These are phyloP conservation scores for Tapera naevia DNA, from an alignment of 2,797 vertebrate genomes.

Conservation along the genomic window DNA sequence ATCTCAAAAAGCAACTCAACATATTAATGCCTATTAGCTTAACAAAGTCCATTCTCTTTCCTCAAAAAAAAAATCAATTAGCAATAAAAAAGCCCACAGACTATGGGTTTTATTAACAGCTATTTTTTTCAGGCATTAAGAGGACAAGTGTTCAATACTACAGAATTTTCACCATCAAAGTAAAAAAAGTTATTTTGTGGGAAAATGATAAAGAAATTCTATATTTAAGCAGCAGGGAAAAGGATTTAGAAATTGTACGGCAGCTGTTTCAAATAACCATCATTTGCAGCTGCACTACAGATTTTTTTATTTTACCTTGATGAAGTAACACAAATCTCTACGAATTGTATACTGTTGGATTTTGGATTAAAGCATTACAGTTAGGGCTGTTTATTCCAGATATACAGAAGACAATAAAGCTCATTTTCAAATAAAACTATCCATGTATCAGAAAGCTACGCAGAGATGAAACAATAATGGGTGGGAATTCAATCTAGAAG, in stretches of 20 bases:
- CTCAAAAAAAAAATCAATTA: constrained; percentile 86
- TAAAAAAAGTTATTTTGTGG: constrained; percentile 42
- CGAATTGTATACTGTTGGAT: constrained; percentile 29
- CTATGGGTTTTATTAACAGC: constrained; percentile 74
- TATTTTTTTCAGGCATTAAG: constrained; percentile 83
- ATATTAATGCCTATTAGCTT: constrained; percentile 74
- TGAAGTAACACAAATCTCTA: constrained; percentile 35
- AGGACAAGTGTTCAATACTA: constrained; percentile 83
- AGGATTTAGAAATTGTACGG: constrained; percentile 1
- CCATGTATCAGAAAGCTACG: constrained; percentile 7
- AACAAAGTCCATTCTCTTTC: constrained; percentile 79
- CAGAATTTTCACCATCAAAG: constrained; percentile 73
- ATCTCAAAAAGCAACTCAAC: constrained; percentile 52
- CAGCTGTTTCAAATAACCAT: constrained; percentile 64
- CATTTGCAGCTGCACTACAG: constrained; percentile 38
- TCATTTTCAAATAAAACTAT: constrained; percentile 56
- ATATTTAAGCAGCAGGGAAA: constrained; percentile 3
- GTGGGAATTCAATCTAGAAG: constrained; percentile 46
- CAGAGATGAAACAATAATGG: constrained; percentile 1
- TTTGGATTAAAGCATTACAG: constrained; percentile 49
- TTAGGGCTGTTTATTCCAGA: constrained; percentile 35
- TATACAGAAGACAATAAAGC: neutral
- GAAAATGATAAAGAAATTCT: constrained; percentile 36
- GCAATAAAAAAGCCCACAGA: constrained; percentile 83
- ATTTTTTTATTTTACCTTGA: constrained; percentile 33